Percentiles rank a stretch among this genome's conserved stretches.
Conservation (phyloP, 2,888 invertebrate genomes). For the Rhagonycha fulva region DNA sequence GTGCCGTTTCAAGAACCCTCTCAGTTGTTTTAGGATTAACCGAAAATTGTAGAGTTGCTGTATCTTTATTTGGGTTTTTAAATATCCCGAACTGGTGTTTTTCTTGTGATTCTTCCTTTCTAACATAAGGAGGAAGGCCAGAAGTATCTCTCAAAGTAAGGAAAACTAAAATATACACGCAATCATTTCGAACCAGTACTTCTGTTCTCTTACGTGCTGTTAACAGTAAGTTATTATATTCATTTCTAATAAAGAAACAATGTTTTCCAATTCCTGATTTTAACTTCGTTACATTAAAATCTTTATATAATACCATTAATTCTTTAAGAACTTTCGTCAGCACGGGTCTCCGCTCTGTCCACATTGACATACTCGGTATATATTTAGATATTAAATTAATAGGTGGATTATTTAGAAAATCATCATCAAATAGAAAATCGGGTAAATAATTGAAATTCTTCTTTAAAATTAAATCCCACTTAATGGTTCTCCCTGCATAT, state of each 20-base stretch:
- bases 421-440: constrained; percentile 73
- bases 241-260: constrained; percentile 21
- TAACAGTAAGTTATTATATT: constrained; percentile 57
- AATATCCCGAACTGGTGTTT: constrained; percentile 1
- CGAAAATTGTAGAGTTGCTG: constrained; percentile 41
- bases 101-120: constrained; percentile 37
- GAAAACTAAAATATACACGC: constrained; percentile 66
- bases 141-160: constrained; percentile 65
- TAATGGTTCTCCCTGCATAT: constrained; percentile 68
- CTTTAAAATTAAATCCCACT: constrained; percentile 75
- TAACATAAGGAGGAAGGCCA: constrained; percentile 60
- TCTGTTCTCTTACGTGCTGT: constrained; percentile 66
- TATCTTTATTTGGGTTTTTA: constrained; percentile 42
- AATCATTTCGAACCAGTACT: constrained; percentile 63
- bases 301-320: constrained; percentile 64
- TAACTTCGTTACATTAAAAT: constrained; percentile 61
- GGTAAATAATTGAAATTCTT: constrained; percentile 62
- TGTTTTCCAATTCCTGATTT: neutral
- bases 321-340: constrained; percentile 70
- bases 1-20: constrained; percentile 52
- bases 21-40: constrained; percentile 50
- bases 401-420: constrained; percentile 65
- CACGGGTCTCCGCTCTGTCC: too few species aligned
- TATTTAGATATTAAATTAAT: constrained; percentile 58
- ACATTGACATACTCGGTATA: constrained; percentile 65